A percentile compares a stretch with the other conserved stretches of the same genome.
Evolutionary conservation across 2,113 vertebrate genomes (phyloP).

Genomic region (Oreochromis tanganicae): DNA sequence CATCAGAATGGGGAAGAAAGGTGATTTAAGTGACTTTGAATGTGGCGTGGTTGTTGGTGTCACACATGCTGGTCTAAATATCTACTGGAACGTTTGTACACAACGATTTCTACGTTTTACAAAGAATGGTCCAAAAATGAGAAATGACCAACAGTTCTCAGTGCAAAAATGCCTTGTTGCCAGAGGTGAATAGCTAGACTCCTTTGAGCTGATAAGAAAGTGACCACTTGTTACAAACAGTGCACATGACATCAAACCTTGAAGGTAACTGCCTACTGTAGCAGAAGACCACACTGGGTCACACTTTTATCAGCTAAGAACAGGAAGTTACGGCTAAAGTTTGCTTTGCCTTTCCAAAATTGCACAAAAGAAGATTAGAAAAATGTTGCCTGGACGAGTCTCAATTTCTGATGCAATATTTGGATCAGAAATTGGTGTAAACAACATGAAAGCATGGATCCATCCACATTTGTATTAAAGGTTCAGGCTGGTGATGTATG

Average conservation of each 20-base stretch:
- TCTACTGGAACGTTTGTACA: too few relatives aligned
- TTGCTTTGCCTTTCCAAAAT: neutral
- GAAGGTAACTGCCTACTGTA: neutral
- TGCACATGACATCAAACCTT: neutral
- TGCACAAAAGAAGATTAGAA: neutral
- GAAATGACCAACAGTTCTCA: too few relatives aligned
- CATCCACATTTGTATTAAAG: neutral
- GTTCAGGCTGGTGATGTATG: neutral
- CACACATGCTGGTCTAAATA: too few relatives aligned
- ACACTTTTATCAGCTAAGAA: neutral
- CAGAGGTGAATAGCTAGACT: neutral
- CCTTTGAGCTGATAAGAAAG: neutral
- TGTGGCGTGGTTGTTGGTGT: too few relatives aligned
- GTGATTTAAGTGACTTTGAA: too few relatives aligned
- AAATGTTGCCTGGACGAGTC: neutral
- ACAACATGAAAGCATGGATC: neutral
- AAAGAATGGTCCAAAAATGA: too few relatives aligned
- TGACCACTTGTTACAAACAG: neutral
- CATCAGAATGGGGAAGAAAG: neutral
- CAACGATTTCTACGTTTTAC: too few relatives aligned
- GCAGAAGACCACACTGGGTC: neutral
- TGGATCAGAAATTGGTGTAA: neutral
- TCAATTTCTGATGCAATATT: neutral
- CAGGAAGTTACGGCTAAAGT: neutral
- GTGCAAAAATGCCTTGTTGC: neutral